Conservation (phyloP, 23 tunicate species). For the Ciona savignyi region DNA sequence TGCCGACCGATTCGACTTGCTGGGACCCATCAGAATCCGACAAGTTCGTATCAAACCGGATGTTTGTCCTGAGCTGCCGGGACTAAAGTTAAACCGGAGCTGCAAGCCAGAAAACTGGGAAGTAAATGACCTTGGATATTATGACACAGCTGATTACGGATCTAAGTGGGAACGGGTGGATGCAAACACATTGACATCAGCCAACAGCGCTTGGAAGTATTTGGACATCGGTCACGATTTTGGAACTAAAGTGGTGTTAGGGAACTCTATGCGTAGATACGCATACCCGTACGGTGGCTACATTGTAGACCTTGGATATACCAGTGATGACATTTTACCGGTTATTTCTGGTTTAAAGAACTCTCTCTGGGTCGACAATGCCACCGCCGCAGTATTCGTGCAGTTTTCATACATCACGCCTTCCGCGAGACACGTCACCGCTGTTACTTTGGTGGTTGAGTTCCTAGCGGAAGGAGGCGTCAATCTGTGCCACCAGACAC, state of each 20-base stretch:
- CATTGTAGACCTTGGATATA: constrained; percentile 48
- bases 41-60: constrained; percentile 31
- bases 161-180: constrained; percentile 24
- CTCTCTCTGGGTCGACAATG: constrained; percentile 44
- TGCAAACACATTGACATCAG: neutral
- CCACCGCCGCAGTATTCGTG: constrained; percentile 44
- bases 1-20: constrained; percentile 2
- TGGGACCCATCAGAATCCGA: constrained; percentile 58
- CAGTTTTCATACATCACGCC: constrained; percentile 36
- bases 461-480: constrained; percentile 32
- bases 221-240: neutral
- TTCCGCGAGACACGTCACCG: constrained; percentile 15
- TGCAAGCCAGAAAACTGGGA: neutral
- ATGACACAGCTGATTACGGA: constrained; percentile 26
- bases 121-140: constrained; percentile 5
- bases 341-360: constrained; percentile 16
- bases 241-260: constrained; percentile 6
- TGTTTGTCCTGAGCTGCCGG: neutral
- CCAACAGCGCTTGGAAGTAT: constrained; percentile 29
- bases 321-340: constrained; percentile 19
- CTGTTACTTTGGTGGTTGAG: constrained; percentile 34
- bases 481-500: constrained; percentile 14
- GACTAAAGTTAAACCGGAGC: neutral
- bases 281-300: constrained; percentile 66
- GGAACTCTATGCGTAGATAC: constrained; percentile 22